Conservation (phyloP, 2,113 vertebrate species). For the Numenius arquata region DNA sequence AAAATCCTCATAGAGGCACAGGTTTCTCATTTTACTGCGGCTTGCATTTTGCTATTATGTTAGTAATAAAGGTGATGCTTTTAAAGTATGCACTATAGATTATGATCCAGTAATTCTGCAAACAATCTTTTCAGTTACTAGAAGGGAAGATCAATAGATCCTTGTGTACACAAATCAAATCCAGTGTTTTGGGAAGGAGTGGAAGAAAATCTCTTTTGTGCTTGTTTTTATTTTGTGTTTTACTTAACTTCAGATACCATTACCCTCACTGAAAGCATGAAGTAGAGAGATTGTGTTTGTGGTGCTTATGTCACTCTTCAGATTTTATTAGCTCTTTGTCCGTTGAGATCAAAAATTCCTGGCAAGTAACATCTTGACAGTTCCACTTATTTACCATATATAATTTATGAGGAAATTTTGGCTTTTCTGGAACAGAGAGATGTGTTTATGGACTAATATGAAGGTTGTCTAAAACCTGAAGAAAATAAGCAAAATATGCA, state of each 20-base stretch:
- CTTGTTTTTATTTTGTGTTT: background rate
- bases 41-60: background rate
- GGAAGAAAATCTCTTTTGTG: background rate
- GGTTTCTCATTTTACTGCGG: background rate
- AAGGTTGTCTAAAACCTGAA: background rate
- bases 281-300: background rate
- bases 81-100: background rate
- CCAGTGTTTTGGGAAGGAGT: background rate
- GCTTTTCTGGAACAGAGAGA: background rate
- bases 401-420: background rate
- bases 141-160: background rate
- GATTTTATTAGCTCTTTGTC: background rate
- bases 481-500: background rate
- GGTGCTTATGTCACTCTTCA: background rate
- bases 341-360: background rate
- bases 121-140: background rate
- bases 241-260: background rate
- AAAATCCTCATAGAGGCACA: background rate
- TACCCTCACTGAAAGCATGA: background rate
- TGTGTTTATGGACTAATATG: background rate
- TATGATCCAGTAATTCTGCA: background rate
- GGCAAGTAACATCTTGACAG: background rate
- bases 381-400: background rate
- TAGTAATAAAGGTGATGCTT: background rate
- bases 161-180: background rate